Evolutionary conservation across 2,797 vertebrate species (phyloP), one percentile per base, ranked within the genome.

Genomic region (Enteromius fasciolatus): DNA sequence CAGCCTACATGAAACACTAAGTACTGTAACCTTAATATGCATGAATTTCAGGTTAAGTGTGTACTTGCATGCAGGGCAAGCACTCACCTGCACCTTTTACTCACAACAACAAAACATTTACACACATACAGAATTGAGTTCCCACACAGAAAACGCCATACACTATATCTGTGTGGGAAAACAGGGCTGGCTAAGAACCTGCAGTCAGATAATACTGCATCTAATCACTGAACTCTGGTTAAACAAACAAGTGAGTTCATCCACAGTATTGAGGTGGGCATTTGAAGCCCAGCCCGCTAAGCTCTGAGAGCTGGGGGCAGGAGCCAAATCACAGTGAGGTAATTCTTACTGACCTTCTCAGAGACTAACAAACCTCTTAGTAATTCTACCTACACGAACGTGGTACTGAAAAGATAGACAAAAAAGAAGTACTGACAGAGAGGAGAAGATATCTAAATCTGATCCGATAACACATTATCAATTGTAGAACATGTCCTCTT

Each of bases 301-400:
- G 33, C 52, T 25, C 33, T 39, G 33, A 75, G 50, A 59, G 33
- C 41, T 36, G 39, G 9, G 50, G 66, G 23, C 23, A 18, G 15
- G 39, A 59, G 64, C 28, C n/a, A 59, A 76, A 77, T 69, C 61
- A 75, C 59, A 78, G 7, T 39, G 39, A 48, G 20, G 41, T 50
- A 83, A 79, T 82, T 64, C 63, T 68, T 44, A 67, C 54, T 70
- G 31, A 85, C 69, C 74, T 39, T 75, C 75, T 84, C 72, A 54
- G 63, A n/a, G 46, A 52, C 79, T 77, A 76, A 59, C 36, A 33
- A 44, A 39, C 52, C 57, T 74, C 80, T 82, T 76, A 83, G 83
- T 36, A 44, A 83, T 80, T 76, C 7, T 33, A 23, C 63, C 39
- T 52, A 20, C 41, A 59, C 28, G 17, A 44, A 73, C 10, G 41